Conservation (phyloP, 92 coral and sea anemone genomes). For the Phenganax subtilis region DNA sequence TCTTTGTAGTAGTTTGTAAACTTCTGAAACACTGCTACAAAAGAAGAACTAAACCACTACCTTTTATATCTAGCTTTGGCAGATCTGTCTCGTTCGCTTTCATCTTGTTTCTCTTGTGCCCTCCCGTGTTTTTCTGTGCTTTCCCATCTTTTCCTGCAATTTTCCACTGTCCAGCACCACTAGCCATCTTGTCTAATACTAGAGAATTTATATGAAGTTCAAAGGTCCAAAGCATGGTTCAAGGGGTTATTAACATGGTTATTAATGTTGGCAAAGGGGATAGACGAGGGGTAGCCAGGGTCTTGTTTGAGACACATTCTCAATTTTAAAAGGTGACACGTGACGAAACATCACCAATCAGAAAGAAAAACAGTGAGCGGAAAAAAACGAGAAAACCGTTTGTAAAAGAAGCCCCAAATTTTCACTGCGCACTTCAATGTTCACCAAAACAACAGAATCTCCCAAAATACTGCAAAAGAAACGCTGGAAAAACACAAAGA, state of each 20-base stretch:
- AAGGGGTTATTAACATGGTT: not conserved
- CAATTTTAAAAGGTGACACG: too few relatives aligned
- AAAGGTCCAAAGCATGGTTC: not conserved
- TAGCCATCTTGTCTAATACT: constrained; percentile 76
- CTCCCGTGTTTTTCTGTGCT: constrained; percentile 58
- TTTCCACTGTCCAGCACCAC: constrained; percentile 80
- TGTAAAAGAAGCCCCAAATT: too few relatives aligned
- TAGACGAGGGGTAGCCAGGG: too few relatives aligned
- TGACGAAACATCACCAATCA: too few relatives aligned
- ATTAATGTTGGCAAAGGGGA: not conserved
- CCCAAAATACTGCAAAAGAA: too few relatives aligned
- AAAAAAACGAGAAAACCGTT: too few relatives aligned
- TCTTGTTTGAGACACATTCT: too few relatives aligned
- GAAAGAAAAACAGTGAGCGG: too few relatives aligned
- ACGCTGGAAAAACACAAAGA: too few relatives aligned
- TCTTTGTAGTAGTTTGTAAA: not conserved
- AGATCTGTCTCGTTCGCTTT: constrained; percentile 65
- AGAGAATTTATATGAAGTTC: constrained; percentile 7
- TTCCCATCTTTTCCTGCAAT: constrained; percentile 92
- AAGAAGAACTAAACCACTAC: constrained; percentile 42
- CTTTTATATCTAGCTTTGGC: constrained; percentile 70
- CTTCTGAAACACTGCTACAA: not conserved
- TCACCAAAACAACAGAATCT: too few relatives aligned
- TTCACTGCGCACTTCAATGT: too few relatives aligned
- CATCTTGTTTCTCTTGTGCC: constrained; percentile 58